These are phyloP conservation scores for Epizoanthus ramosus DNA, from an alignment of 92 coral and sea anemone genomes.

Conservation along the genomic window DNA sequence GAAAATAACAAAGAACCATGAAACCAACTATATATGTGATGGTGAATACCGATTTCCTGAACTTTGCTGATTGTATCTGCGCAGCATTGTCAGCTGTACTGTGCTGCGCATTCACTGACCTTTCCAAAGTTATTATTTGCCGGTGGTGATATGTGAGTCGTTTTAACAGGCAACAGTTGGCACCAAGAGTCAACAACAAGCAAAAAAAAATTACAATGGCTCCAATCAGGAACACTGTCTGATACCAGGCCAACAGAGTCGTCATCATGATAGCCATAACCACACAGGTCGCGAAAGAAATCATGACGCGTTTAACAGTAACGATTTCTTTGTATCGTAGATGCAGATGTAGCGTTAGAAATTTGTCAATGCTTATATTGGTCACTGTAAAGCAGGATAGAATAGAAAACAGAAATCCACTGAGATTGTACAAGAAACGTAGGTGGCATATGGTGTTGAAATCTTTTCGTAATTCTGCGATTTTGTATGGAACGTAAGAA, in stretches of 20 bases:
- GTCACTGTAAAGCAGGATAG: slow-evolving; percentile 58
- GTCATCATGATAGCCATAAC: neutral
- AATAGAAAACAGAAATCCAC: slow-evolving; percentile 43
- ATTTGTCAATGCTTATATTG: slow-evolving; percentile 54
- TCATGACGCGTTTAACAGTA: slow-evolving; percentile 31
- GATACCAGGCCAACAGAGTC: slow-evolving; percentile 8
- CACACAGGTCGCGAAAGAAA: neutral
- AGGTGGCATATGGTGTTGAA: slow-evolving; percentile 36
- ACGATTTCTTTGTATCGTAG: slow-evolving; percentile 58
- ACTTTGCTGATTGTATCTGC: no score
- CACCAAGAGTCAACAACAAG: neutral
- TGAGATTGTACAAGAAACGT: slow-evolving; percentile 46
- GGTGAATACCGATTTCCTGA: no score
- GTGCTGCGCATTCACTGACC: no score
- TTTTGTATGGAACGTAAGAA: slow-evolving; percentile 56
- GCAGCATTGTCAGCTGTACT: no score
- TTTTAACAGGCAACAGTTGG: no score
- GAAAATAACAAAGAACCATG: no score
- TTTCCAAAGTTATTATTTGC: no score
- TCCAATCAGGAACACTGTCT: slow-evolving; percentile 3
- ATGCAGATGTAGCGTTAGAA: slow-evolving; percentile 64
- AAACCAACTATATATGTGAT: no score
- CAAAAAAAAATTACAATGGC: slow-evolving; percentile 26
- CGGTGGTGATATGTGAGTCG: no score
- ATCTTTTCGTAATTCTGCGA: slow-evolving; percentile 46